Conservation (phyloP, 2,113 vertebrate species). For the Rissa tridactyla region DNA sequence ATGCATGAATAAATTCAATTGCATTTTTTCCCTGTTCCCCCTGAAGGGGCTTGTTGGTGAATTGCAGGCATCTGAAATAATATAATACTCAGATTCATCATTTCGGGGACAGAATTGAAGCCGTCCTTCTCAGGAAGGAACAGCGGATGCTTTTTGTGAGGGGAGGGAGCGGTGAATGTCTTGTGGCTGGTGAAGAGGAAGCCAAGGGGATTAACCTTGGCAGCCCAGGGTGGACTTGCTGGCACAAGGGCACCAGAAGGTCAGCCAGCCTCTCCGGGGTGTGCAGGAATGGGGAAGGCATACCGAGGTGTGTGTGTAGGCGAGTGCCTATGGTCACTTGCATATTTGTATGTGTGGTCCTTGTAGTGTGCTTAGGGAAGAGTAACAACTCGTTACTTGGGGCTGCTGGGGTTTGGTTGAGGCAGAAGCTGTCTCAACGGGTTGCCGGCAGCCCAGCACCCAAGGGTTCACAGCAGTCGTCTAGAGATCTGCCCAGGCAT, state of each 20-base stretch:
- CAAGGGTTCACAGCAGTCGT: background rate
- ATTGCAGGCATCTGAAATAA: conserved; percentile 61
- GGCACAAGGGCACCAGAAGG: background rate
- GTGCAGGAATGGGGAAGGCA: background rate
- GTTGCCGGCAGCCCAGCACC: background rate
- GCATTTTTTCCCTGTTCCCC: conserved; percentile 54
- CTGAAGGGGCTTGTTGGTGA: conserved; percentile 67
- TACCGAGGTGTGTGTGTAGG: background rate
- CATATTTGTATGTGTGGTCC: background rate
- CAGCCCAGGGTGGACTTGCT: background rate
- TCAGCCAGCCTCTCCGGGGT: background rate
- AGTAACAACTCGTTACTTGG: background rate
- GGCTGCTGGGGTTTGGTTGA: background rate
- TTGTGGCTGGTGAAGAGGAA: background rate
- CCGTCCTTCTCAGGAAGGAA: background rate
- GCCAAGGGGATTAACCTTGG: background rate
- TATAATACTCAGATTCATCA: conserved; percentile 52
- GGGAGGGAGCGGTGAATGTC: background rate
- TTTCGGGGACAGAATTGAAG: conserved; percentile 28
- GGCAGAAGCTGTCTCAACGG: background rate
- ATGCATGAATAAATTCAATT: conserved; percentile 71
- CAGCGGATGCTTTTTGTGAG: background rate
- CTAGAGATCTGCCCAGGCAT: background rate
- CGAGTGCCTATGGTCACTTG: background rate
- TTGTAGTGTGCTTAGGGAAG: background rate